Conservation (phyloP, 2,113 vertebrate genomes). For the Mesitornis unicolor region DNA sequence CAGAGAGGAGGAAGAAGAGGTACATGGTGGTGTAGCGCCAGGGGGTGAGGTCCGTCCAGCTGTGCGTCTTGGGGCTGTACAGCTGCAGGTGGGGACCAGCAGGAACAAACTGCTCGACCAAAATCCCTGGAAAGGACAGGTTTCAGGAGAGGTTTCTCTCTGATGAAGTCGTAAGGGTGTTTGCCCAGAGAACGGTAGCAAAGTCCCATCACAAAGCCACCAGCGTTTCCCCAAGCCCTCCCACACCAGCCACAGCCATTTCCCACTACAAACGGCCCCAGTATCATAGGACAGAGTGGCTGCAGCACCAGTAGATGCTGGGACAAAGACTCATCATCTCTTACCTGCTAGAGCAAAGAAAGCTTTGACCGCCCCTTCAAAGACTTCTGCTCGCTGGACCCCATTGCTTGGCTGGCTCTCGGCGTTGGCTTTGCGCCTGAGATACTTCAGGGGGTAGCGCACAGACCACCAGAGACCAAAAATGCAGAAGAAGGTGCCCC, state of each 20-base stretch:
- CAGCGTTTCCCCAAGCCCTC: no score
- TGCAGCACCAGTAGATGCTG: rapidly evolving
- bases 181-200: rapidly evolving
- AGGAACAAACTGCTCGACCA: constrained; percentile 90
- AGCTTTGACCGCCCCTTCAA: constrained; percentile 78
- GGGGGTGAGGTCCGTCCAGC: constrained; percentile 87
- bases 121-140: constrained; percentile 89
- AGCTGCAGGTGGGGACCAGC: constrained; percentile 85
- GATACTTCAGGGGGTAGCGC: constrained; percentile 76
- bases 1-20: constrained; percentile 87
- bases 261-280: background rate
- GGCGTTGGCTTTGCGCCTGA: constrained; percentile 51
- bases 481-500: constrained; percentile 87
- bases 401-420: background rate
- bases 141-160: no score
- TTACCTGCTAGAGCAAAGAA: constrained; percentile 85
- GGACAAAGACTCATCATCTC: background rate
- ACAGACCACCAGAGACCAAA: constrained; percentile 88
- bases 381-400: constrained; percentile 70
- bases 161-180: rapidly evolving
- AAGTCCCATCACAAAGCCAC: background rate
- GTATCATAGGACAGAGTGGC: rapidly evolving
- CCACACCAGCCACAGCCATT: rapidly evolving
- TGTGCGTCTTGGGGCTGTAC: constrained; percentile 4
- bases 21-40: constrained; percentile 96